Conservation (phyloP, 2,888 invertebrate species). For the Sesia bembeciformis region DNA sequence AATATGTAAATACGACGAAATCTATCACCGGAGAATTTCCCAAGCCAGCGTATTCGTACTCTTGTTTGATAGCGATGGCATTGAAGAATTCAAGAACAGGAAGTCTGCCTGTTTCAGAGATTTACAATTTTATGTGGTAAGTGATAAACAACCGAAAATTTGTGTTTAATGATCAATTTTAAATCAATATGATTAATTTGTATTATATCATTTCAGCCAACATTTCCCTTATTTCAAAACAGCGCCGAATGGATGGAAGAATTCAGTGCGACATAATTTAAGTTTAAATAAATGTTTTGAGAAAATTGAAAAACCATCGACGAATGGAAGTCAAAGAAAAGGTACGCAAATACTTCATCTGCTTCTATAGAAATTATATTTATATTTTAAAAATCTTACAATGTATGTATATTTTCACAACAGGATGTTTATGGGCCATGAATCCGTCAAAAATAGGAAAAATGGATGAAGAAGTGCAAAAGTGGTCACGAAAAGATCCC, state of each 20-base stretch:
- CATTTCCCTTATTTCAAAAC: conserved; percentile 99
- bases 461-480: conserved; percentile 98
- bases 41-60: conserved; percentile 98
- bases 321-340: conserved; percentile 88
- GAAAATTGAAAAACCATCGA: conserved; percentile 95
- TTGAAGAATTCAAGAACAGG: conserved; percentile 96
- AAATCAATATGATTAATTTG: background rate
- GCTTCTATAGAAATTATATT: background rate
- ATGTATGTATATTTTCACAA: conserved; percentile 12
- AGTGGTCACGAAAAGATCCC: conserved; percentile 97
- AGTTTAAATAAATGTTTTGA: conserved; percentile 99
- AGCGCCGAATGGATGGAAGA: conserved; percentile 99
- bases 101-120: conserved; percentile 96
- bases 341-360: conserved; percentile 44
- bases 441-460: conserved; percentile 95
- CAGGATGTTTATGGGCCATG: conserved; percentile 95
- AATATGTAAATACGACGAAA: conserved; percentile 55
- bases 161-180: background rate
- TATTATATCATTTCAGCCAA: conserved; percentile 77
- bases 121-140: conserved; percentile 98
- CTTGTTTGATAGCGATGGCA: conserved; percentile 98
- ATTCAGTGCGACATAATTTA: conserved; percentile 97
- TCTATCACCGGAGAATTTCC: conserved; percentile 81
- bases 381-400: background rate
- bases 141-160: conserved; percentile 28